Percentiles rank a stretch among this genome's conserved stretches.
These are phyloP conservation scores for Drosophila novamexicana DNA, from an alignment of 1,140 invertebrate genomes.

Conservation along the genomic window DNA sequence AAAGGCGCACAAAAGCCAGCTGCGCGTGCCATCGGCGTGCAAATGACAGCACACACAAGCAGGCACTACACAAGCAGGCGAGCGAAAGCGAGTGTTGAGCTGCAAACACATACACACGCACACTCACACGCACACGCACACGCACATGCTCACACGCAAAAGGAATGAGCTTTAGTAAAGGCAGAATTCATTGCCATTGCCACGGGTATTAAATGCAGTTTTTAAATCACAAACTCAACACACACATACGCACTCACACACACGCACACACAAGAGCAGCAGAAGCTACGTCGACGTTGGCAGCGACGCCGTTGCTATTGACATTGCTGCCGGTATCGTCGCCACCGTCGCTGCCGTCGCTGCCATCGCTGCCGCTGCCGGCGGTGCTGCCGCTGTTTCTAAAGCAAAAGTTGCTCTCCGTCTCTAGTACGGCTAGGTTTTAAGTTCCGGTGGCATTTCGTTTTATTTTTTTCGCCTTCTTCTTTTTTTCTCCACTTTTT, in stretches of 20 bases:
- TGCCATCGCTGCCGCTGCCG: too few relatives aligned
- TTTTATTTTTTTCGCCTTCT: constrained; percentile 17
- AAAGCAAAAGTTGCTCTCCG: constrained; percentile 22
- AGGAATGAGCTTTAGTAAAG: not conserved
- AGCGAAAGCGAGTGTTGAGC: not conserved
- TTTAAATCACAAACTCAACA: constrained; percentile 44
- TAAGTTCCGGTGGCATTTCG: constrained; percentile 39
- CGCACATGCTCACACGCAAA: not conserved
- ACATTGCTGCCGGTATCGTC: constrained; percentile 8
- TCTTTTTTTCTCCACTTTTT: constrained; percentile 25
- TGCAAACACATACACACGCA: too few relatives aligned
- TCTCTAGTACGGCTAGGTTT: constrained; percentile 29
- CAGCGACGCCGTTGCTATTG: constrained; percentile 10
- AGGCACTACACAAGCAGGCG: constrained; percentile 2
- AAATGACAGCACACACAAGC: constrained; percentile 10
- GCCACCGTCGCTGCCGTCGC: not conserved
- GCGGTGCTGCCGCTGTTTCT: constrained; percentile 9
- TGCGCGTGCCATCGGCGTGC: constrained; percentile 1
- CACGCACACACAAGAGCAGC: not conserved
- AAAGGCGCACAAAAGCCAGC: constrained; percentile 4
- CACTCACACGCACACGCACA: too few relatives aligned
- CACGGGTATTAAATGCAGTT: constrained; percentile 45
- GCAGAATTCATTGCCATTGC: constrained; percentile 45
- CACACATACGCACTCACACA: constrained; percentile 10
- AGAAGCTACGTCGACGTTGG: constrained; percentile 5